These are phyloP conservation scores for Drosophila setosimentum DNA, from an alignment of 2,888 invertebrate species.

Conservation along the genomic window DNA sequence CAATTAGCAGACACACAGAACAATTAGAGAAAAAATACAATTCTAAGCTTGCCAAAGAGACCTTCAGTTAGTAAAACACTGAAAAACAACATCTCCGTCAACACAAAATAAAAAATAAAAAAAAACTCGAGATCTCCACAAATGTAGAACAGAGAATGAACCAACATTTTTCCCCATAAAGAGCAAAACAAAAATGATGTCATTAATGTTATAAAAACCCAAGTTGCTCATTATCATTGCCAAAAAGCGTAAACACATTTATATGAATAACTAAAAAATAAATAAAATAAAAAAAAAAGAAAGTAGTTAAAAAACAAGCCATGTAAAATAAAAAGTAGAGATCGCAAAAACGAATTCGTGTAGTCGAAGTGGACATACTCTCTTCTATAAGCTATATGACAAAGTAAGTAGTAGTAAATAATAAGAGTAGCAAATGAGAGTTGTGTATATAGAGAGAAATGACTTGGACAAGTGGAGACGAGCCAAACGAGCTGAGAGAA, in stretches of 20 bases:
- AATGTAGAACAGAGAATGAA: slow-evolving; percentile 14
- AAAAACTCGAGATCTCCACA: background rate
- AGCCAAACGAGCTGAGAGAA: background rate
- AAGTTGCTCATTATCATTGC: slow-evolving; percentile 28
- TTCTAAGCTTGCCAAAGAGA: slow-evolving; percentile 1
- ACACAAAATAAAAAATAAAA: slow-evolving; percentile 3
- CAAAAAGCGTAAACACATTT: slow-evolving; percentile 25
- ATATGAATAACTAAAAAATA: background rate
- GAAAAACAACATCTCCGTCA: slow-evolving; percentile 32
- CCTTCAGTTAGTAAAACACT: slow-evolving; percentile 22
- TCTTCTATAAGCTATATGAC: background rate
- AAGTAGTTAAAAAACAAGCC: slow-evolving; percentile 29
- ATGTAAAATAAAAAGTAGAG: slow-evolving; percentile 10
- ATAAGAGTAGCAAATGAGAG: background rate
- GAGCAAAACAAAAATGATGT: slow-evolving; percentile 46
- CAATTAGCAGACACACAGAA: background rate
- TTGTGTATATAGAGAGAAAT: background rate
- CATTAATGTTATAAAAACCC: slow-evolving; percentile 32
- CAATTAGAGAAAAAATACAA: background rate
- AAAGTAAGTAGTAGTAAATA: background rate
- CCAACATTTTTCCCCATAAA: slow-evolving; percentile 20
- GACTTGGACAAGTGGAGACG: background rate
- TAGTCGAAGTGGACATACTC: background rate
- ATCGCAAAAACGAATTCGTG: background rate
- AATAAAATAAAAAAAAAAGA: slow-evolving; percentile 16